Conservation (phyloP, 2,113 vertebrate species). For the Petromus typicus region DNA sequence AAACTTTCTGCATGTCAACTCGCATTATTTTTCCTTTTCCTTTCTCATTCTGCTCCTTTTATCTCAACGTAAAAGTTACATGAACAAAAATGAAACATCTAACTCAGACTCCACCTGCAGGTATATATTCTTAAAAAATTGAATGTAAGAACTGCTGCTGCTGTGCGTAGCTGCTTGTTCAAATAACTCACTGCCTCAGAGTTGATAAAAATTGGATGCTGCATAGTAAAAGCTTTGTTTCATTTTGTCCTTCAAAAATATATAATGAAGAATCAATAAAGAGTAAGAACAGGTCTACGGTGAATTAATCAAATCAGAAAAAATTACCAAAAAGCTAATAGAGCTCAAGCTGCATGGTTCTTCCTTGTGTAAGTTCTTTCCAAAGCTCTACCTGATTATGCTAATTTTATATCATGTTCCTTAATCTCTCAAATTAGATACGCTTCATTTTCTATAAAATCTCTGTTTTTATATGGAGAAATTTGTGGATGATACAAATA, state of each 20-base stretch:
- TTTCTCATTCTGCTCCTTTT: neutral
- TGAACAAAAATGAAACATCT: neutral
- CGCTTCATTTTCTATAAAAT: neutral
- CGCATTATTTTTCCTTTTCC: neutral
- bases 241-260: slow-evolving; percentile 32
- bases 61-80: slow-evolving; percentile 50
- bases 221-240: neutral
- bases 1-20: neutral
- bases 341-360: neutral
- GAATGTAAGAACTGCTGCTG: slow-evolving; percentile 13
- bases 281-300: neutral
- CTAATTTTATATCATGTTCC: neutral
- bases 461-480: neutral
- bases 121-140: slow-evolving; percentile 28
- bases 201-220: neutral
- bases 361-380: neutral
- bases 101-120: slow-evolving; percentile 20
- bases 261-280: slow-evolving; percentile 37
- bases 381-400: neutral
- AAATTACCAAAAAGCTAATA: neutral
- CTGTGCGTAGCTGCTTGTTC: neutral
- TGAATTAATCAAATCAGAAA: neutral
- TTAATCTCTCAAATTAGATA: neutral
- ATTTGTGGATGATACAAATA: neutral
- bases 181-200: slow-evolving; percentile 23